These are phyloP conservation scores for Pelochelys cantorii DNA, from an alignment of 2,797 vertebrate species.

Conservation along the genomic window DNA sequence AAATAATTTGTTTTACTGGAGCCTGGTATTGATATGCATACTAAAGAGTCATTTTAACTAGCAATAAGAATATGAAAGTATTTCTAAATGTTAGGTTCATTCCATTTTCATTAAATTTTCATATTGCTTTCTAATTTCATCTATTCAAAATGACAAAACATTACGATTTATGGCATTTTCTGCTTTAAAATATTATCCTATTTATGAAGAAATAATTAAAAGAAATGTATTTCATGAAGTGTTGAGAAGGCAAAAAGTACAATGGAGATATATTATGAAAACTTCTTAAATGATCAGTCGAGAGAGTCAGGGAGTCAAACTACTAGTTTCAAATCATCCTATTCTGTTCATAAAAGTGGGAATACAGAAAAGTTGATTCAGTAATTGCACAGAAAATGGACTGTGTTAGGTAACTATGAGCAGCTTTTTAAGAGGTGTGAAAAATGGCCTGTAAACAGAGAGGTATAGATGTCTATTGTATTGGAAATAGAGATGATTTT, in stretches of 20 bases:
- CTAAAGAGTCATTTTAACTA: not conserved
- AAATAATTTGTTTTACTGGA: not conserved
- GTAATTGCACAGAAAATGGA: not conserved
- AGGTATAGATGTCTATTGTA: not conserved
- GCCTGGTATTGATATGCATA: not conserved
- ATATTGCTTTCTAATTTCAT: not conserved
- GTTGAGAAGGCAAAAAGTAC: not conserved
- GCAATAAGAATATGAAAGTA: constrained; percentile 9
- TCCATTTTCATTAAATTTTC: not conserved
- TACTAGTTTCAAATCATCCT: not conserved
- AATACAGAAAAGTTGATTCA: not conserved
- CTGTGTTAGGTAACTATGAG: not conserved
- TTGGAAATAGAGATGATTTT: not conserved
- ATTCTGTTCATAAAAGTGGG: not conserved
- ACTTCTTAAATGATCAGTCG: not conserved
- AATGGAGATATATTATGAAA: not conserved
- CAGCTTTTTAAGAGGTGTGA: not conserved
- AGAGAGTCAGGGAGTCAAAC: not conserved
- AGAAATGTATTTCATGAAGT: not conserved
- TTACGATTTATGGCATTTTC: not conserved
- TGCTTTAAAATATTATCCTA: not conserved
- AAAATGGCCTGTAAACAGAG: not conserved
- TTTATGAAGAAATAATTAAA: not conserved
- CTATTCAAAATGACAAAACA: not conserved
- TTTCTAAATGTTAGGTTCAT: not conserved